phyloP scores from a whole-genome alignment of 2,888 invertebrate species.

The Galerucella pusilla region DNA sequence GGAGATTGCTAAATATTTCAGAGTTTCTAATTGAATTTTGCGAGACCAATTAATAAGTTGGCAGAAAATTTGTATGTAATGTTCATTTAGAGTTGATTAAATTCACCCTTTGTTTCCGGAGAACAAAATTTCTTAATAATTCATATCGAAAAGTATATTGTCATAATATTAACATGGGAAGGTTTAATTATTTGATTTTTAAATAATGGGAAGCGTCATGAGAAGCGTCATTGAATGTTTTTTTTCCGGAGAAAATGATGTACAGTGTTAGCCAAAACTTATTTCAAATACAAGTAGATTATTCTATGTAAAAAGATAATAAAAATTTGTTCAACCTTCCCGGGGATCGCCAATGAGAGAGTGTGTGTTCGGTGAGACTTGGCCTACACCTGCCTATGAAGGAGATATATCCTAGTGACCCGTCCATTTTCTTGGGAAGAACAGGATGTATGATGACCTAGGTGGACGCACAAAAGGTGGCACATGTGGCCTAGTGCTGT shows the following conservation, averaged over 20 bases:
- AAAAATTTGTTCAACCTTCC: no score
- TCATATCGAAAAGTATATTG: conserved; percentile 30
- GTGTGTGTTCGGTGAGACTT: no score
- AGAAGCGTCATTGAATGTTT: no score
- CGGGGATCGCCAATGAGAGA: no score
- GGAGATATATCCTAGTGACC: no score
- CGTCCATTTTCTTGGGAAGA: no score
- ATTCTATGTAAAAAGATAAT: no score
- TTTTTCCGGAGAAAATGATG: not conserved
- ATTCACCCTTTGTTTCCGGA: conserved; percentile 44
- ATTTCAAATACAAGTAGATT: no score
- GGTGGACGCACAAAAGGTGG: no score
- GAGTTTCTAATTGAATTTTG: conserved; percentile 58
- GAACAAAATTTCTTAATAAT: conserved; percentile 38
- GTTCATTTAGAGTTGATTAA: conserved; percentile 53
- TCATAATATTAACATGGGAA: not conserved
- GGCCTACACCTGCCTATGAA: not conserved
- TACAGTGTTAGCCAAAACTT: no score
- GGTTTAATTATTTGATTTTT: not conserved
- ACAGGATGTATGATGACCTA: no score
- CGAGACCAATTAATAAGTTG: conserved; percentile 59
- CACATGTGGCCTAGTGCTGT: no score
- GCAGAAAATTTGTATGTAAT: conserved; percentile 52
- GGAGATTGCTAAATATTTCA: conserved; percentile 57
- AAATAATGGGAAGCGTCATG: not conserved